Evolutionary conservation across 2,113 vertebrate species (phyloP).

Genomic region (Tricholaema leucomelas): DNA sequence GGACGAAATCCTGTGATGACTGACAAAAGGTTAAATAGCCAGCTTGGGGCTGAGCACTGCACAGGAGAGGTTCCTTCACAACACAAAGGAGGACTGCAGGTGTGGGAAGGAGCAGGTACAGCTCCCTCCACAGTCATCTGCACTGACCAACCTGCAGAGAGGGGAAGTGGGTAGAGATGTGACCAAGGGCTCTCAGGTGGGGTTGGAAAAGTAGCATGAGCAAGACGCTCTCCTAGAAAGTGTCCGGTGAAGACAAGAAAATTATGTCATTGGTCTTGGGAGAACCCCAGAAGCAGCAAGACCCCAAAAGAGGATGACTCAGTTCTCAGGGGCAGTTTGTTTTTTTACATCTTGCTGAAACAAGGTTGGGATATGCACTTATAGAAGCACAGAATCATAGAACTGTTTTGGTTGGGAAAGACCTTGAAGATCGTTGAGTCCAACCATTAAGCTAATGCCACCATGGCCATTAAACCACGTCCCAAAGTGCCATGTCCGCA

Average conservation of each 20-base stretch:
- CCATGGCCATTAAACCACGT: too few species aligned
- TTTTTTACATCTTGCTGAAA: background rate
- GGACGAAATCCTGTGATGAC: background rate
- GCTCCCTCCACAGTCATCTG: background rate
- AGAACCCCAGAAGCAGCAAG: background rate
- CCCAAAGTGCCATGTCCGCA: too few species aligned
- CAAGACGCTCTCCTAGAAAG: background rate
- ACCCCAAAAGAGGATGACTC: background rate
- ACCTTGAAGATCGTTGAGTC: too few species aligned
- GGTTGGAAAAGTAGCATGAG: background rate
- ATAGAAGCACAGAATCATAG: too few species aligned
- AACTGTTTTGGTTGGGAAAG: too few species aligned
- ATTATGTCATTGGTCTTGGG: background rate
- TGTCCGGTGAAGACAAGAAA: background rate
- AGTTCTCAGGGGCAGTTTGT: background rate
- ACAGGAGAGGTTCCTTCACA: background rate
- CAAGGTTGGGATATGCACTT: background rate
- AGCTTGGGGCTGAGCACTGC: background rate
- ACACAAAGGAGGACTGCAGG: fast-evolving
- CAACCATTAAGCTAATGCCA: too few species aligned
- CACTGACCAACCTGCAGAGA: background rate
- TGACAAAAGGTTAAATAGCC: background rate
- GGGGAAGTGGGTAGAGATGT: background rate
- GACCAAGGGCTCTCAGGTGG: background rate
- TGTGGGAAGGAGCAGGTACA: background rate